Evolutionary conservation across 1,140 invertebrate species (phyloP).

Genomic region (Drosophila pruinosa): DNA sequence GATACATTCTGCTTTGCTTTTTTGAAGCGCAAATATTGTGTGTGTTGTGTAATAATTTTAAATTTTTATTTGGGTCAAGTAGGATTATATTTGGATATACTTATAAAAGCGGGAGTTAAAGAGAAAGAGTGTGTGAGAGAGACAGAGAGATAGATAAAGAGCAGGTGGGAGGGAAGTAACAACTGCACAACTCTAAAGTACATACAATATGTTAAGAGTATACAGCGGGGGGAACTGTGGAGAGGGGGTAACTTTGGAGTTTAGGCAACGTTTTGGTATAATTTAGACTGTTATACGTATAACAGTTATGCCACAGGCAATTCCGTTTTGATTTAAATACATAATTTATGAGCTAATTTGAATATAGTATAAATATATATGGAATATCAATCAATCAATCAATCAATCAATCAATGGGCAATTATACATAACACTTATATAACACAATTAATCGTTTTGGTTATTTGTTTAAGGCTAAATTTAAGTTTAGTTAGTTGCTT

Average conservation of each 20-base stretch:
- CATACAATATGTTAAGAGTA: too few species aligned
- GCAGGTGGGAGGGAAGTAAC: not conserved
- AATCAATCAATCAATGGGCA: constrained; percentile 26
- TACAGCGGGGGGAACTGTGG: not conserved
- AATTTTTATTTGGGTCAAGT: not conserved
- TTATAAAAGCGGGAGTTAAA: not conserved
- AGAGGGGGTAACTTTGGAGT: not conserved
- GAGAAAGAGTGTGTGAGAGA: not conserved
- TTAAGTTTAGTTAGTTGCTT: constrained; percentile 10
- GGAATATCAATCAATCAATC: constrained; percentile 23
- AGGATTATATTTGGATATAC: not conserved
- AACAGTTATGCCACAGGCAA: constrained; percentile 26
- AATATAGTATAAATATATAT: constrained; percentile 14
- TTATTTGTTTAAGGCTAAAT: not conserved
- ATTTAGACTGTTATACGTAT: constrained; percentile 1
- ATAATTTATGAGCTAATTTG: constrained; percentile 12
- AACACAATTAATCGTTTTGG: constrained; percentile 13
- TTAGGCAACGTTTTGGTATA: constrained; percentile 8
- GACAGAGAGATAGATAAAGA: not conserved
- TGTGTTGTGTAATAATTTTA: not conserved
- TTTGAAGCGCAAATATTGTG: not conserved
- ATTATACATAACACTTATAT: constrained; percentile 31
- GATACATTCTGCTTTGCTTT: not conserved
- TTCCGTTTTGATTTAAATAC: not conserved
- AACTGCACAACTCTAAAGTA: constrained; percentile 1